Evolutionary conservation across 2,888 invertebrate genomes (phyloP), one percentile per base, ranked within the genome.

Genomic region (Spodoptera exigua): DNA sequence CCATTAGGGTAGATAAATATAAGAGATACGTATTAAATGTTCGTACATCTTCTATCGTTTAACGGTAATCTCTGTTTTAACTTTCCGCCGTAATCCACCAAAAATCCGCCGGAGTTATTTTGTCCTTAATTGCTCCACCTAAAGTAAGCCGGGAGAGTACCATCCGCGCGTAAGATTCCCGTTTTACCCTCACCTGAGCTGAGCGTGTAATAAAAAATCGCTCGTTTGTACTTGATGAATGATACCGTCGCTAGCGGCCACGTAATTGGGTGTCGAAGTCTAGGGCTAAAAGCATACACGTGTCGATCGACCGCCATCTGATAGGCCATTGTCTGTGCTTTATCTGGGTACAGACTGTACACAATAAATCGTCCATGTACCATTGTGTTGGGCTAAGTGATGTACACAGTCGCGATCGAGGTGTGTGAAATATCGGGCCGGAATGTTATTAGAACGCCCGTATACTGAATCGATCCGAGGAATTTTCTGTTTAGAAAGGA

Each of bases 221-320:
- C 87, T 89, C 87, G 86, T 89, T 91, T 88, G 86, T 79, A 79
- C 81, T 87, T 92, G 92, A 92, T 91, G 88, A 91, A 91, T 90
- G 91, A 89, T 82, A 69, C 75, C 67, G 70, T 73, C 82, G 86
- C 82, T 88, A 82, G 84, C 82, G 74, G 79, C 80, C 82, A 83
- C 86, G 89, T 93, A 93, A 94, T 93, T 92, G 91, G 91, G 89
- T 90, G 91, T 90, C 90, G 89, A 90, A 90, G 91, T 86, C 87
- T 89, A 82, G 82, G 75, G 86, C 89, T 93, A 91, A 93, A 91
- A 93, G 93, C 93, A 92, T 91, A 93, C 92, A 92, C 93, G 84
- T 93, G 93, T 92, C 79, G 87, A 86, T 84, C 82, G 66, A 74
- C 81, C 84, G 85, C 83, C 84, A 89, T 89, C 89, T 83, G 89